phyloP scores from a whole-genome alignment of 2,797 vertebrate species.

The Sebastolobus altivelis region DNA sequence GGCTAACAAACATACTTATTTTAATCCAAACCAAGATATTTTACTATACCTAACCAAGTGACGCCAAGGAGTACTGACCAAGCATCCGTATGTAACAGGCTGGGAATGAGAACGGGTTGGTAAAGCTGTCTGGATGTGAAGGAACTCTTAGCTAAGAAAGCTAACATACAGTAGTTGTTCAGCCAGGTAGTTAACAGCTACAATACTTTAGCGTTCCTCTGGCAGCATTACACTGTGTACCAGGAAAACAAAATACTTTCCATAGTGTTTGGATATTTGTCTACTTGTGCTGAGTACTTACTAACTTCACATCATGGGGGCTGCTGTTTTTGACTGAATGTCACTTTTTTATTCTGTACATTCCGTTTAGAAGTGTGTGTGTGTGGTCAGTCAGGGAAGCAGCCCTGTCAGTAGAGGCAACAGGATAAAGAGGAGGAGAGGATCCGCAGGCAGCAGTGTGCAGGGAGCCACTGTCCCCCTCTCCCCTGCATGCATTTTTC shows the following conservation, averaged over 20 bases:
- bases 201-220: neutral
- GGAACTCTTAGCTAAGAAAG: neutral
- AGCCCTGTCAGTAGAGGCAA: conserved; percentile 38
- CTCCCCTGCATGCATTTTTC: conserved; percentile 79
- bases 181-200: neutral
- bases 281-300: neutral
- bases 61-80: no score
- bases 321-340: neutral
- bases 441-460: conserved; percentile 47
- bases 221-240: neutral
- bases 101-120: neutral
- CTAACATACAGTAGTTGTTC: neutral
- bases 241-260: neutral
- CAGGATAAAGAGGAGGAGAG: conserved; percentile 51
- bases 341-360: conserved; percentile 6
- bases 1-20: no score
- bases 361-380: conserved; percentile 33
- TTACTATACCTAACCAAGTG: no score
- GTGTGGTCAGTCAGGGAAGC: conserved; percentile 39
- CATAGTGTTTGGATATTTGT: neutral
- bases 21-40: no score
- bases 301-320: neutral
- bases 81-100: no score
- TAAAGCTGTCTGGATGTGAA: neutral
- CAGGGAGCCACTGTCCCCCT: conserved; percentile 59